Percentiles rank a stretch among this genome's conserved stretches.
Conservation (phyloP, 2,888 invertebrate species). For the Dexiosoma caninum region DNA sequence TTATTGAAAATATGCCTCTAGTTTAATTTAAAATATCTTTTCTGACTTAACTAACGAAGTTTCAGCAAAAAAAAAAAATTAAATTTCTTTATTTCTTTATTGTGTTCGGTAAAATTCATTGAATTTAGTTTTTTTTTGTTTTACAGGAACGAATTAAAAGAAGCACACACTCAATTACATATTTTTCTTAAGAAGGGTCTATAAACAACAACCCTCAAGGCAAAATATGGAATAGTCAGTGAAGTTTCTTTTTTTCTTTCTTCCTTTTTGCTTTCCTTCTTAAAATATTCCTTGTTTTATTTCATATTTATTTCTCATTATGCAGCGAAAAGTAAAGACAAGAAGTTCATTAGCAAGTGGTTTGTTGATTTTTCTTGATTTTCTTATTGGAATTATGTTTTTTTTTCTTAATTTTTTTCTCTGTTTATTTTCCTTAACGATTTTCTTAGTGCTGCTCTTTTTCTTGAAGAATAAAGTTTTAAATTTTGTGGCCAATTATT, state of each 20-base stretch:
- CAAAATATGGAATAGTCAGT: conserved; percentile 21
- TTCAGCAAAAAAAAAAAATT: too few species aligned
- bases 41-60: too few species aligned
- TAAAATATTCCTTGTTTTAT: conserved; percentile 6
- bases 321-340: conserved; percentile 33
- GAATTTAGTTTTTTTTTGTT: neutral
- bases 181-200: conserved; percentile 18
- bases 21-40: too few species aligned
- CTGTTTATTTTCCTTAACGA: neutral
- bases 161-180: too few species aligned
- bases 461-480: neutral
- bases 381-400: neutral
- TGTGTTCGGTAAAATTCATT: neutral
- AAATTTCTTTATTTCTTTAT: neutral
- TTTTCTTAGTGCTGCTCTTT: neutral
- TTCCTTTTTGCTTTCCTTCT: neutral
- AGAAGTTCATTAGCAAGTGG: conserved; percentile 54
- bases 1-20: too few species aligned
- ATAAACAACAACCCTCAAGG: conserved; percentile 26
- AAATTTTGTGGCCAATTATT: conserved; percentile 13
- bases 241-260: neutral
- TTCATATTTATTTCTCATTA: conserved; percentile 38
- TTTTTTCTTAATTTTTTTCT: neutral
- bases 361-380: conserved; percentile 45
- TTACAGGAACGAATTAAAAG: too few species aligned